phyloP scores from a whole-genome alignment of 2,888 invertebrate species.

The Drosophila quinaria region DNA sequence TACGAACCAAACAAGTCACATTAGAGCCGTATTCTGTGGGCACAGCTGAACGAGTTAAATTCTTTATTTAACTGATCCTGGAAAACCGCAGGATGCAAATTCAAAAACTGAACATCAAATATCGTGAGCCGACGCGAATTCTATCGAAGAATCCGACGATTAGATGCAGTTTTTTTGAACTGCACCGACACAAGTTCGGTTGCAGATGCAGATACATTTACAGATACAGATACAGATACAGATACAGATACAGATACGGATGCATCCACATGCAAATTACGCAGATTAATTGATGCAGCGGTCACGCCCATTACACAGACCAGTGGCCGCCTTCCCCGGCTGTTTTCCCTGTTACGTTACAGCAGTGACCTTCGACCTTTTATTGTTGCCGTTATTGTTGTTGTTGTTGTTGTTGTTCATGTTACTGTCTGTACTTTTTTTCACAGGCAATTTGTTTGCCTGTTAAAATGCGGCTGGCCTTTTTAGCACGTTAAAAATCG shows the following conservation, averaged over 20 bases:
- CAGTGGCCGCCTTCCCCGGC: constrained; percentile 16
- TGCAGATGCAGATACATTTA: constrained; percentile 1
- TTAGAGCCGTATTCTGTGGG: background rate
- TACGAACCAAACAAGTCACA: background rate
- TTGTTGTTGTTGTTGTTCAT: constrained; percentile 18
- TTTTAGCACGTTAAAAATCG: constrained; percentile 68
- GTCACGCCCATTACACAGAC: constrained; percentile 65
- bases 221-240: background rate
- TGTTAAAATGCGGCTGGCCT: constrained; percentile 44
- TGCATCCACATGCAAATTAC: constrained; percentile 73
- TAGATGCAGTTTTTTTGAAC: constrained; percentile 57
- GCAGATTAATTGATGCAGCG: constrained; percentile 64
- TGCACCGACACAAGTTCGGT: constrained; percentile 19
- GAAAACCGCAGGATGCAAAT: constrained; percentile 64
- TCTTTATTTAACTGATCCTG: constrained; percentile 24
- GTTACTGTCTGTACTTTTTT: constrained; percentile 36
- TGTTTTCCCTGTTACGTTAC: constrained; percentile 38
- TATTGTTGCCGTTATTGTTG: constrained; percentile 37
- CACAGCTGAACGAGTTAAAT: constrained; percentile 6
- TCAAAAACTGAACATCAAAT: constrained; percentile 47
- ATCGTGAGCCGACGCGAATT: constrained; percentile 46
- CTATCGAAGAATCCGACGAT: constrained; percentile 45
- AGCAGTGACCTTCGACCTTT: constrained; percentile 75
- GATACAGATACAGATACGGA: constrained; percentile 32
- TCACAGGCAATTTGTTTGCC: constrained; percentile 66